Evolutionary conservation across 2,888 invertebrate genomes (phyloP), one percentile per base, ranked within the genome.

Genomic region (Ennomos quercinarius): DNA sequence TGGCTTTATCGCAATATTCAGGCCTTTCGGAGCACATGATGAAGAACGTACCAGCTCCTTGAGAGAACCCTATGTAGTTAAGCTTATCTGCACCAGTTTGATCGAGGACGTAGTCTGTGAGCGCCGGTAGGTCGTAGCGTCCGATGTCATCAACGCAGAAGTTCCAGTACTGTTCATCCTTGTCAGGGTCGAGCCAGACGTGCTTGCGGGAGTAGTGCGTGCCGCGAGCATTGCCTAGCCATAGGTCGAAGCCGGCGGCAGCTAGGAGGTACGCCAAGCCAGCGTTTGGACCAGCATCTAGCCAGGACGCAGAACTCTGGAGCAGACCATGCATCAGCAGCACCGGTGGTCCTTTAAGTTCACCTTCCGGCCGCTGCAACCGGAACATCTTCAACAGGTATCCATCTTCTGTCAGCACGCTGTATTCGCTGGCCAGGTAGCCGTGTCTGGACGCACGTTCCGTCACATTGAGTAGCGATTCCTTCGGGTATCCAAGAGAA

Each of bases 61-160:
- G 94, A 0, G 97, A 97, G 77, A 96, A 97, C 0, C 97, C 97
- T 6, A 96, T 94, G 37, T 83, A 88, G 43, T 84, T 87, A 37
- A 90, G 49, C 39, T 80, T 84, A 0, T 71, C 61, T 1, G 66
- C 61, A 1, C 70, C 68, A 0, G 89, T 86, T 5, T 77, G 61
- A 0, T 77, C 61, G 8, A 89, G 57, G 1, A 89, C 78, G 42
- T 84, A 83, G 49, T 89, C 87, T 0, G 87, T 74, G 40, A 80
- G 78, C 0, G 96, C 95, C 1, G 98, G 97, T 1, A 98, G 72
- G 78, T 98, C 98, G 70, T 93, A 94, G 17, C 87, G 77, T 0
- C 95, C 96, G 76, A 97, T 96, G 76, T 97, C 95, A 73, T 97
- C 96, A 89, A 95, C 96, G 56, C 95, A 95, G 70, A 94, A 95